phyloP scores from a whole-genome alignment of 2,797 vertebrate genomes.

The Microctenopoma lineatum region DNA sequence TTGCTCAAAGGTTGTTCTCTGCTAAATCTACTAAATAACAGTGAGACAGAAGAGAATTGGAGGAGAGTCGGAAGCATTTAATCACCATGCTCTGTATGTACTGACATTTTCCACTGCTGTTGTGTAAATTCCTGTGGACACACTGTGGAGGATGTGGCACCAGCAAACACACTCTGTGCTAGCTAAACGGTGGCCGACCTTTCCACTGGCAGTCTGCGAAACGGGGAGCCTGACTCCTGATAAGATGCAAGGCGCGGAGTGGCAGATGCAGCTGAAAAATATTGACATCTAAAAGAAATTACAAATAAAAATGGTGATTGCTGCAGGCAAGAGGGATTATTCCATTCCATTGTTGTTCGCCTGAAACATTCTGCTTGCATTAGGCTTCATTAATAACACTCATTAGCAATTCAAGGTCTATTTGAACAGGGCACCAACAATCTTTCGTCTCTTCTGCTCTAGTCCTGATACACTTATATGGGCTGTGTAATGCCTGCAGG shows the following conservation, averaged over 20 bases:
- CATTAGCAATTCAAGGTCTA: conserved; percentile 71
- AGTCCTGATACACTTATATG: conserved; percentile 66
- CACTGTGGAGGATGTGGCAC: conserved; percentile 64
- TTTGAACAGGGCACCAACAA: conserved; percentile 54
- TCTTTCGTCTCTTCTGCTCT: conserved; percentile 51
- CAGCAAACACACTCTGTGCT: conserved; percentile 62
- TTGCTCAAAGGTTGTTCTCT: conserved; percentile 13
- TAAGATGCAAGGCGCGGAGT: conserved; percentile 47
- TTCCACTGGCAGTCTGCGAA: conserved; percentile 60
- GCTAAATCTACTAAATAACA: conserved; percentile 39
- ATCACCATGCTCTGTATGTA: conserved; percentile 67
- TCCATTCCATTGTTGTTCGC: conserved; percentile 48
- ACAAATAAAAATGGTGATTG: conserved; percentile 58
- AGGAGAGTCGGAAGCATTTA: conserved; percentile 43
- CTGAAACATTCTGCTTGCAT: too few species aligned
- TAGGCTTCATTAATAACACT: conserved; percentile 77
- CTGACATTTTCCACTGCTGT: conserved; percentile 76
- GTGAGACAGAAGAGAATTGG: conserved; percentile 27
- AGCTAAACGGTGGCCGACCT: conserved; percentile 80
- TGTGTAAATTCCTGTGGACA: conserved; percentile 76
- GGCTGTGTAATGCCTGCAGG: conserved; percentile 67
- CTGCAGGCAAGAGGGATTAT: conserved; percentile 44
- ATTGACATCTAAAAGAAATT: conserved; percentile 55
- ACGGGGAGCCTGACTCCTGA: conserved; percentile 38
- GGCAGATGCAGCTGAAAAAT: conserved; percentile 59